Conservation (phyloP, 1,140 invertebrate species). For the Manduca sexta region DNA sequence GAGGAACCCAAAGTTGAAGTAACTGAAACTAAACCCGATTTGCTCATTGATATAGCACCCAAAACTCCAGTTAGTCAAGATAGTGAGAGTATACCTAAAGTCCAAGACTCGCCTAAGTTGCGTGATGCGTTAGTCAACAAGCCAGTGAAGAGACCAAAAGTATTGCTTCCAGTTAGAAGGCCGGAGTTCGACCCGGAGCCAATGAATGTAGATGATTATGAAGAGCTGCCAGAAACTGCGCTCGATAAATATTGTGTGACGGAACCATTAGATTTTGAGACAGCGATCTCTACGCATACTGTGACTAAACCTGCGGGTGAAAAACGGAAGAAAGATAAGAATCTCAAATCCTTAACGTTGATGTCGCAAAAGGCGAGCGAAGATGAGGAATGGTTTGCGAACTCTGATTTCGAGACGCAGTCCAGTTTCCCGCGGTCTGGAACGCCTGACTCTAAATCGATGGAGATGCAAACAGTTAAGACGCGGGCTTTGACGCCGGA, state of each 20-base stretch:
- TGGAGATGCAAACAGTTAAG: background rate
- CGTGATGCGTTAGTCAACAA: constrained; percentile 44
- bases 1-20: constrained; percentile 33
- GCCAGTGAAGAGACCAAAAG: constrained; percentile 50
- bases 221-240: constrained; percentile 13
- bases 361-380: constrained; percentile 37
- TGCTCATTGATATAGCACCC: constrained; percentile 16
- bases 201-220: constrained; percentile 14
- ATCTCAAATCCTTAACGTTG: constrained; percentile 28
- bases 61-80: constrained; percentile 12
- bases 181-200: constrained; percentile 23
- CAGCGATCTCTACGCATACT: constrained; percentile 52
- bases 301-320: constrained; percentile 37
- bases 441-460: constrained; percentile 49
- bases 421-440: constrained; percentile 55
- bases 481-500: constrained; percentile 24
- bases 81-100: constrained; percentile 17
- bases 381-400: constrained; percentile 47
- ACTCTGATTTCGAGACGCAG: constrained; percentile 53
- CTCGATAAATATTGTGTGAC: constrained; percentile 2
- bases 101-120: constrained; percentile 55
- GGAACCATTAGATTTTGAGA: constrained; percentile 45
- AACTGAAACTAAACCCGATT: constrained; percentile 23
- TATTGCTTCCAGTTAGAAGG: constrained; percentile 47
- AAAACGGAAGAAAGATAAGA: constrained; percentile 27